Evolutionary conservation across 2,113 vertebrate genomes (phyloP).

Genomic region (Microcebus jonahi): DNA sequence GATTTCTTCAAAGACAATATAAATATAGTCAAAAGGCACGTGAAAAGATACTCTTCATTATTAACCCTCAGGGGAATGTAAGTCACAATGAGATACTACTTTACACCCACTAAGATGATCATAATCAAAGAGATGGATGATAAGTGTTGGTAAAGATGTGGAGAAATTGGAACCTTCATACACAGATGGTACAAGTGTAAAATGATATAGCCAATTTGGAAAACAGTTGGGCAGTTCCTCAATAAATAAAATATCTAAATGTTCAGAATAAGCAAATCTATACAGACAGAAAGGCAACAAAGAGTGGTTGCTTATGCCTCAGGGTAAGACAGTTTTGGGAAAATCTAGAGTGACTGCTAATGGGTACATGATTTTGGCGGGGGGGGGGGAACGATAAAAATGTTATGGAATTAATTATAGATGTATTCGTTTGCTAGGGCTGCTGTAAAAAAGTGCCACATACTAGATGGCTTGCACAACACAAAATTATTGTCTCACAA

Average conservation of each 20-base stretch:
- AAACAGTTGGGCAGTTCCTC: neutral
- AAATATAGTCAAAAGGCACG: neutral
- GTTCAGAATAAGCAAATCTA: neutral
- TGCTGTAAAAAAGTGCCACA: neutral
- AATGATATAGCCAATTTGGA: neutral
- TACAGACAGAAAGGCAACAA: neutral
- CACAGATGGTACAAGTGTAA: neutral
- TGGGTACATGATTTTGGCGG: neutral
- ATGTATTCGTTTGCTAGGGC: neutral
- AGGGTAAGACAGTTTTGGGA: neutral
- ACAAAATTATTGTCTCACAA: neutral
- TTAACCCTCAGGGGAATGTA: neutral
- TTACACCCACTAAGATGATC: neutral
- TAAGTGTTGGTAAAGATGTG: neutral
- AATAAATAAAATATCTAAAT: neutral
- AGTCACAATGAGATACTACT: neutral
- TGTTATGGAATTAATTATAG: neutral
- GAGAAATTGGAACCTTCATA: neutral
- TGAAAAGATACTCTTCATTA: neutral
- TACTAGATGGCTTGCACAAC: neutral
- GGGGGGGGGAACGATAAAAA: neutral
- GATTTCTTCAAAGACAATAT: neutral
- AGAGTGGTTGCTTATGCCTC: neutral
- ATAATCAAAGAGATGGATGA: neutral
- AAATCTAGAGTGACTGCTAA: neutral